Percentiles rank a stretch among this genome's conserved stretches.
Evolutionary conservation across 1,140 invertebrate genomes (phyloP).

Genomic region (Camponotus pennsylvanicus): DNA sequence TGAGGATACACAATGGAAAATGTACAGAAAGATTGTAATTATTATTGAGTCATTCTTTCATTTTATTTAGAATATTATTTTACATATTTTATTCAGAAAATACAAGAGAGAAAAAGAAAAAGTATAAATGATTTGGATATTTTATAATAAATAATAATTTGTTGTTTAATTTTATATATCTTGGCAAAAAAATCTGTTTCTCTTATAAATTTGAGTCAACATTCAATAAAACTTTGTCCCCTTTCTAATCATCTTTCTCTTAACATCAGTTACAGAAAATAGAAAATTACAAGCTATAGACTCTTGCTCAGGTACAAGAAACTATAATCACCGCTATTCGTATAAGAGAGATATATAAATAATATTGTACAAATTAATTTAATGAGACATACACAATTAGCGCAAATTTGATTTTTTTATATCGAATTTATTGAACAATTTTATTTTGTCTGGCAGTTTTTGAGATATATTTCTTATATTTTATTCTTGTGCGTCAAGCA

Average conservation of each 20-base stretch:
- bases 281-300: conserved; percentile 2
- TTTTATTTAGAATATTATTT: conserved; percentile 39
- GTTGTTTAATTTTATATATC: conserved; percentile 17
- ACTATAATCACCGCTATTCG: neutral
- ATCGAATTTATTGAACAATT: conserved; percentile 19
- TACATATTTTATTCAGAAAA: conserved; percentile 1
- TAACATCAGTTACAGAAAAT: neutral
- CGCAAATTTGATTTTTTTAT: neutral
- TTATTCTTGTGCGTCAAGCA: neutral
- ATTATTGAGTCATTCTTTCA: neutral
- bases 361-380: conserved; percentile 33
- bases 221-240: conserved; percentile 10
- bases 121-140: conserved; percentile 1
- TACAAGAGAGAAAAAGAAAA: neutral
- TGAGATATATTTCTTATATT: neutral
- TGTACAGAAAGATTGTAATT: neutral
- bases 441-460: conserved; percentile 61
- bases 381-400: neutral
- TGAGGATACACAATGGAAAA: neutral
- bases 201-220: neutral
- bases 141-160: conserved; percentile 13
- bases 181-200: neutral
- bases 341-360: neutral
- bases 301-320: conserved; percentile 22
- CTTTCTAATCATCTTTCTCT: neutral